Evolutionary conservation across 2,888 invertebrate species (phyloP).

Genomic region (Conistra vaccinii): DNA sequence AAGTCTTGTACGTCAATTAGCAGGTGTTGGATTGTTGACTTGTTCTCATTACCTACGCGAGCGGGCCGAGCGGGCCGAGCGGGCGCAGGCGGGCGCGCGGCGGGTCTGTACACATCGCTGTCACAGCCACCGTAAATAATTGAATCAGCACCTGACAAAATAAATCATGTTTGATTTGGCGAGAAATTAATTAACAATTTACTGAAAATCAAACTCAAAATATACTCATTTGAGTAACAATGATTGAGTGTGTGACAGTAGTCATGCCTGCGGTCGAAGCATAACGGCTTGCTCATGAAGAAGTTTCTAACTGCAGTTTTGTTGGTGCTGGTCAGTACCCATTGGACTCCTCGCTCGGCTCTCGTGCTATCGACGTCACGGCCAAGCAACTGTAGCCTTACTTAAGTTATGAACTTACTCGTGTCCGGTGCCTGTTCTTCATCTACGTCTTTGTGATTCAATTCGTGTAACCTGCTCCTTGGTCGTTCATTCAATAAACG

Average conservation of each 20-base stretch:
- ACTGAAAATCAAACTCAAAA: not conserved
- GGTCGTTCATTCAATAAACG: not conserved
- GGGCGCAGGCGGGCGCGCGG: not conserved
- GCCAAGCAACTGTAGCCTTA: too few species aligned
- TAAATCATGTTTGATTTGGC: not conserved
- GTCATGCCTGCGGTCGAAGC: not conserved
- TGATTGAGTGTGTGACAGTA: not conserved
- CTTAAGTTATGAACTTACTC: not conserved
- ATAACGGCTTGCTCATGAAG: conserved; percentile 3
- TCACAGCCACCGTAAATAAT: conserved; percentile 1
- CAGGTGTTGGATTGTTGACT: conserved; percentile 1
- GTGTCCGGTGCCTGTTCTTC: not conserved
- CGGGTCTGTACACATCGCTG: not conserved
- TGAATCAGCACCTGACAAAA: conserved; percentile 8
- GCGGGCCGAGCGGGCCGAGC: not conserved
- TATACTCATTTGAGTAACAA: not conserved
- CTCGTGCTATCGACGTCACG: too few species aligned
- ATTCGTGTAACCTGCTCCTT: not conserved
- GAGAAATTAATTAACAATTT: not conserved
- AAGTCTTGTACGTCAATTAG: not conserved
- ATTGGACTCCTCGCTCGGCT: not conserved
- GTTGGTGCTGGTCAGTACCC: conserved; percentile 10
- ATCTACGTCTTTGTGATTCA: not conserved
- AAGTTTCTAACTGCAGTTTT: not conserved
- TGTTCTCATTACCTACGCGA: not conserved